Evolutionary conservation across 2,797 vertebrate genomes (phyloP).

Genomic region (Todus mexicanus): DNA sequence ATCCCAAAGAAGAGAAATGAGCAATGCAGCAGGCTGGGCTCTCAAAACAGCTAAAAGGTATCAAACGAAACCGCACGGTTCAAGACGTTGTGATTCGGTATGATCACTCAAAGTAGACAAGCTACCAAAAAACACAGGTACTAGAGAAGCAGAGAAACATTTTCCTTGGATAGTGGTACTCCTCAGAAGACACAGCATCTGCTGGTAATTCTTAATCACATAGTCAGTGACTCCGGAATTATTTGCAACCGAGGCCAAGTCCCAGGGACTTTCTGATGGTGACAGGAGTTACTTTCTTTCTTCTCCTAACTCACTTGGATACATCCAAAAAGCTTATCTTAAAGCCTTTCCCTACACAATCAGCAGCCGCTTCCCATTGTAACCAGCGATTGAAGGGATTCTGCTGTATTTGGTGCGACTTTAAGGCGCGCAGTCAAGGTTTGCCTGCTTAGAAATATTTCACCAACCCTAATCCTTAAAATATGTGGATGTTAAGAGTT

Average conservation of each 20-base stretch:
- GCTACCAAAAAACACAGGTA: not conserved
- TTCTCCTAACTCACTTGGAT: not conserved
- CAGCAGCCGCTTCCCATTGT: not conserved
- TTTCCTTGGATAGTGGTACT: not conserved
- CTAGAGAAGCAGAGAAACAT: not conserved
- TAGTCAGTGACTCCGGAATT: not conserved
- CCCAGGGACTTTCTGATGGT: not conserved
- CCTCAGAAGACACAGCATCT: not conserved
- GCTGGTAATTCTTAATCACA: not conserved
- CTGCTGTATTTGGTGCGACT: not conserved
- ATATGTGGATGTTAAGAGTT: not conserved
- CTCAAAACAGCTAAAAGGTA: not conserved
- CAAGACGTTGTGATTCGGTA: not conserved
- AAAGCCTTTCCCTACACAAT: not conserved
- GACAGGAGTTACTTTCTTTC: not conserved
- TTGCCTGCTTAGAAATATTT: not conserved
- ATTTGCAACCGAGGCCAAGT: not conserved
- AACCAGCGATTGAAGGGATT: not conserved
- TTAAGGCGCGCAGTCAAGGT: not conserved
- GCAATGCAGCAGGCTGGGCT: not conserved
- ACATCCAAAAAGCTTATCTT: not conserved
- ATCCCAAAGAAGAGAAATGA: constrained; percentile 24
- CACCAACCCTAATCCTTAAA: not conserved
- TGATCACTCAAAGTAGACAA: not conserved
- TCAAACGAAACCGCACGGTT: not conserved